Conservation (phyloP, 2,113 vertebrate species). For the Neotoma lepida region DNA sequence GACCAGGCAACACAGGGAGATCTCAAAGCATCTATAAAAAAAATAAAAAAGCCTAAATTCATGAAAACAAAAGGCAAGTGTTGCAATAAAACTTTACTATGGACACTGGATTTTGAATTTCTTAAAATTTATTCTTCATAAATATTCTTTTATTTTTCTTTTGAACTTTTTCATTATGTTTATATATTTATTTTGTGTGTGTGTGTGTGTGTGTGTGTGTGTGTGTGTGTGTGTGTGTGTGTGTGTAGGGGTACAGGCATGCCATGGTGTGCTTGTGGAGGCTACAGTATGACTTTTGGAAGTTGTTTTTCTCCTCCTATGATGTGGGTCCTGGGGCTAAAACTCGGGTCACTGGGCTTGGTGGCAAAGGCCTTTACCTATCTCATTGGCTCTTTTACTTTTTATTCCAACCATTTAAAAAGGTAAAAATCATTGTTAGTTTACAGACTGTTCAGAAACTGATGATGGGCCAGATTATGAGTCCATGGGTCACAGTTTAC, state of each 20-base stretch:
- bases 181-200: neutral
- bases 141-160: neutral
- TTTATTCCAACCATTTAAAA: neutral
- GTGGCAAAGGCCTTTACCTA: too few species aligned
- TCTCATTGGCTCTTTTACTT: neutral
- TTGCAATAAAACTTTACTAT: neutral
- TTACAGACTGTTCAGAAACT: neutral
- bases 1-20: neutral
- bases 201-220: neutral
- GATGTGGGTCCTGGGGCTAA: neutral
- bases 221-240: neutral
- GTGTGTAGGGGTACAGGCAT: neutral
- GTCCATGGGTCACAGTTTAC: neutral
- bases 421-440: neutral
- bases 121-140: neutral
- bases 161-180: neutral
- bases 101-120: neutral
- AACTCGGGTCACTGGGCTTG: neutral
- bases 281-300: neutral
- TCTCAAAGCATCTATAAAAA: too few species aligned
- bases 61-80: neutral
- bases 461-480: neutral
- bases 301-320: neutral
- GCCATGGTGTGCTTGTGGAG: neutral
- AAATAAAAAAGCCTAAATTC: neutral